These are phyloP conservation scores for Coelinius sp. DNA, from an alignment of 2,888 invertebrate species.

Conservation along the genomic window DNA sequence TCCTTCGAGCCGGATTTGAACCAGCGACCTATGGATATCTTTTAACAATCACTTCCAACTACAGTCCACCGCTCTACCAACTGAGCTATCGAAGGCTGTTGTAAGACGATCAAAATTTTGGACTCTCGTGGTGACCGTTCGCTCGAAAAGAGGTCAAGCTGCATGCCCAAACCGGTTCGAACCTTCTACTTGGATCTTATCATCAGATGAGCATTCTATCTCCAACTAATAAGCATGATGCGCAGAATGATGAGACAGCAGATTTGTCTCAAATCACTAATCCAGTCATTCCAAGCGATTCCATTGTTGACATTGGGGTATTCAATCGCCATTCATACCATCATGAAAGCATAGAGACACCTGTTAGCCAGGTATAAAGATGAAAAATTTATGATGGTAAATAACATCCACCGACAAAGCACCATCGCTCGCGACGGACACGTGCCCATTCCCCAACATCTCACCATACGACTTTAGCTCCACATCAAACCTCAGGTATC, in stretches of 20 bases:
- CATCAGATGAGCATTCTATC: neutral
- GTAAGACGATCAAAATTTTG: neutral
- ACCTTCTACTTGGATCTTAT: neutral
- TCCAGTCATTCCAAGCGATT: too few relatives aligned
- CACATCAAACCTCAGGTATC: neutral
- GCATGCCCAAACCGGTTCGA: neutral
- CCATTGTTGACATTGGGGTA: neutral
- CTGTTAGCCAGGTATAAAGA: neutral
- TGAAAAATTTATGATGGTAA: neutral
- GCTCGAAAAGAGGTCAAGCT: neutral
- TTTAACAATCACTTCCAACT: conserved; percentile 57
- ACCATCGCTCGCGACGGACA: conserved; percentile 16
- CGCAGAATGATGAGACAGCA: neutral
- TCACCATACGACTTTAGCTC: neutral
- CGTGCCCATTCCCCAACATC: neutral
- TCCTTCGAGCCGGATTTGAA: conserved; percentile 71
- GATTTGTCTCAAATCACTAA: neutral
- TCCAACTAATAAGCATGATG: neutral
- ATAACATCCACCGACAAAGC: neutral
- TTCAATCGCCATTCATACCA: neutral
- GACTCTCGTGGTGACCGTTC: neutral
- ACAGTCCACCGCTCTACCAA: conserved; percentile 72
- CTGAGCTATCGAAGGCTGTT: conserved; percentile 69
- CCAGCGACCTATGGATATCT: conserved; percentile 70
- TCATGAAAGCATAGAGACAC: neutral